Percentiles rank a stretch among this genome's conserved stretches.
These are phyloP conservation scores for Oncorhynchus gorbuscha DNA, from an alignment of 2,113 vertebrate species.

Conservation along the genomic window DNA sequence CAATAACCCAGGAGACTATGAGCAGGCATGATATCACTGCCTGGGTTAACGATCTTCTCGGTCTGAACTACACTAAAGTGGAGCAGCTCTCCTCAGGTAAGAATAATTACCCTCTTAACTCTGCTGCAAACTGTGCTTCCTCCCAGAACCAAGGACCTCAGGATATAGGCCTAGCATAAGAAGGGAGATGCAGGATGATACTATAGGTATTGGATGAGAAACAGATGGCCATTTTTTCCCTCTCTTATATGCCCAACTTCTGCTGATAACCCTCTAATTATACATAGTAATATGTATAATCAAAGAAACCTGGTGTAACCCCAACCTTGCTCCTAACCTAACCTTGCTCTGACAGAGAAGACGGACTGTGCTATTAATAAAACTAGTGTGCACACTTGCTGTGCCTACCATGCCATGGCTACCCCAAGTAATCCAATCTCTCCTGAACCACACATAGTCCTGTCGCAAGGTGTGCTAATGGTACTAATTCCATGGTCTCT, in stretches of 20 bases:
- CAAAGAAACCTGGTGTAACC: constrained; percentile 47
- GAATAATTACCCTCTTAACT: constrained; percentile 31
- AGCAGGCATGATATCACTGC: constrained; percentile 99
- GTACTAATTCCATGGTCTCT: constrained; percentile 5
- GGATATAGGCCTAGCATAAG: background rate
- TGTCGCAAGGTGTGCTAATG: constrained; percentile 11
- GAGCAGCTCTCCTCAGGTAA: constrained; percentile 99
- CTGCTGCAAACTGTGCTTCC: no score
- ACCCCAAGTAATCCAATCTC: constrained; percentile 67
- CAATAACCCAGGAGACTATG: constrained; percentile 99
- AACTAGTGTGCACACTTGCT: constrained; percentile 6
- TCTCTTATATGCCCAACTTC: background rate
- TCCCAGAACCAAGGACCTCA: background rate
- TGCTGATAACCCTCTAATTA: background rate
- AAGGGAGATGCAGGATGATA: no score
- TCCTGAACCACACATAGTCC: background rate
- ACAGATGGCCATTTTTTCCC: background rate
- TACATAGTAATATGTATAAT: no score
- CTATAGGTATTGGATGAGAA: no score
- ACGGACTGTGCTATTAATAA: constrained; percentile 58
- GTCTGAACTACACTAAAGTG: constrained; percentile 98
- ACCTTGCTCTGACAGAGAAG: background rate
- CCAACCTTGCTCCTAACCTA: constrained; percentile 28
- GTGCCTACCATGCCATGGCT: constrained; percentile 23
- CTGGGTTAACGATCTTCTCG: constrained; percentile 97